These are phyloP conservation scores for Argopecten irradians DNA, from an alignment of 1,140 invertebrate species.

Conservation along the genomic window DNA sequence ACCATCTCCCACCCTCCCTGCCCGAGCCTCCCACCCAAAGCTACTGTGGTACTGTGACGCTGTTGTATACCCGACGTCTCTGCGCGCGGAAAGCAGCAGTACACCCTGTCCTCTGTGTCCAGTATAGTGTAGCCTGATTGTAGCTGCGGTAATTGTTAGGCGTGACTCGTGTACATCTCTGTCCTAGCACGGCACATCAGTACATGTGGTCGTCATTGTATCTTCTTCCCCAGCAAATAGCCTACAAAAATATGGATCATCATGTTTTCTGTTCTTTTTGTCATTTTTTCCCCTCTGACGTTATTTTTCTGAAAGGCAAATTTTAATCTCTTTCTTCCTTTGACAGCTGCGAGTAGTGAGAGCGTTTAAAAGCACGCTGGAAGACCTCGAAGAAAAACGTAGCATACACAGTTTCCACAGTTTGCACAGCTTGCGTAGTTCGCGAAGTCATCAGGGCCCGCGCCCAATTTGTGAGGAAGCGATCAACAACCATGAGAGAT, in stretches of 20 bases:
- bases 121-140: slow-evolving; percentile 24
- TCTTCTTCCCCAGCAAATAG: background rate
- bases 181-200: slow-evolving; percentile 4
- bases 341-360: slow-evolving; percentile 99
- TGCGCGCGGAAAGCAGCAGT: background rate
- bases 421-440: slow-evolving; percentile 94
- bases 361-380: slow-evolving; percentile 99
- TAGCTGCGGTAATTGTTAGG: background rate
- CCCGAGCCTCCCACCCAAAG: background rate
- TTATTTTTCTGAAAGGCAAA: slow-evolving; percentile 24
- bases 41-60: slow-evolving; percentile 14
- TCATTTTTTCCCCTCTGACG: background rate
- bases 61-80: background rate
- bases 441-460: slow-evolving; percentile 86
- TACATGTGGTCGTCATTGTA: slow-evolving; percentile 8
- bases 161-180: background rate
- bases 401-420: slow-evolving; percentile 96
- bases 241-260: background rate
- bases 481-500: slow-evolving; percentile 59
- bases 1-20: background rate
- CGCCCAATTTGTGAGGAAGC: slow-evolving; percentile 85
- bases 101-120: background rate
- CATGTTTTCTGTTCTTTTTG: background rate
- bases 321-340: slow-evolving; percentile 46
- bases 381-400: slow-evolving; percentile 99